These are phyloP conservation scores for Pseudochaenichthys georgianus DNA, from an alignment of 2,797 vertebrate species.

Conservation along the genomic window DNA sequence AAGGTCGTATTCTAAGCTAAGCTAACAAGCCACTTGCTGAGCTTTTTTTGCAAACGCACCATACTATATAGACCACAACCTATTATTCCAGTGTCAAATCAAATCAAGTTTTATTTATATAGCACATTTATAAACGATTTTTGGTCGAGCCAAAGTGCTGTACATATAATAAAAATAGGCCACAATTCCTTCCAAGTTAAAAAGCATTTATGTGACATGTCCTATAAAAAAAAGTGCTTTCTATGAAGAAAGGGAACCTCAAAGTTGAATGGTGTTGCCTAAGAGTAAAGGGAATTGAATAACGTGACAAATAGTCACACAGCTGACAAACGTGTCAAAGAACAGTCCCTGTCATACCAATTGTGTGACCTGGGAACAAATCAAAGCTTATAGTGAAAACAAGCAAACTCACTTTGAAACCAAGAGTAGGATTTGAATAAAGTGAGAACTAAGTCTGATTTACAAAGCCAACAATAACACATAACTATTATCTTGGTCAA, in stretches of 20 bases:
- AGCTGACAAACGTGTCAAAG: constrained; percentile 8
- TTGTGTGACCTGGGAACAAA: not conserved
- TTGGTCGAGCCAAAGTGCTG: no score
- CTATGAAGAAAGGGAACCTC: constrained; percentile 21
- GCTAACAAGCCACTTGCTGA: not conserved
- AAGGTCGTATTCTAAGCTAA: not conserved
- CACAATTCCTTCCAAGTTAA: no score
- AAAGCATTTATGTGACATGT: constrained; percentile 3
- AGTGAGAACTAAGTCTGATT: not conserved
- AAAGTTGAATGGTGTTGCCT: not conserved
- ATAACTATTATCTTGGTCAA: not conserved
- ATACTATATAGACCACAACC: not conserved
- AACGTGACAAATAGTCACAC: constrained; percentile 15
- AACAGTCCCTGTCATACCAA: constrained; percentile 43
- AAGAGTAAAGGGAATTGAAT: constrained; percentile 23
- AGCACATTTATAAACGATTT: no score
- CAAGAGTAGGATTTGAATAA: not conserved
- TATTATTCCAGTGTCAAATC: not conserved
- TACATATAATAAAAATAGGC: no score
- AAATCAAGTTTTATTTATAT: no score
- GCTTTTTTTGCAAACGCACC: not conserved
- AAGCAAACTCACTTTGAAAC: not conserved
- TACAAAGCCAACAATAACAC: not conserved
- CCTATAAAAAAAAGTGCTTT: constrained; percentile 6
- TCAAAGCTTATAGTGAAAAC: not conserved